Base-by-base conservation (phyloP, 2,113 vertebrate species). In the Mystacornis crossleyi region DNA sequence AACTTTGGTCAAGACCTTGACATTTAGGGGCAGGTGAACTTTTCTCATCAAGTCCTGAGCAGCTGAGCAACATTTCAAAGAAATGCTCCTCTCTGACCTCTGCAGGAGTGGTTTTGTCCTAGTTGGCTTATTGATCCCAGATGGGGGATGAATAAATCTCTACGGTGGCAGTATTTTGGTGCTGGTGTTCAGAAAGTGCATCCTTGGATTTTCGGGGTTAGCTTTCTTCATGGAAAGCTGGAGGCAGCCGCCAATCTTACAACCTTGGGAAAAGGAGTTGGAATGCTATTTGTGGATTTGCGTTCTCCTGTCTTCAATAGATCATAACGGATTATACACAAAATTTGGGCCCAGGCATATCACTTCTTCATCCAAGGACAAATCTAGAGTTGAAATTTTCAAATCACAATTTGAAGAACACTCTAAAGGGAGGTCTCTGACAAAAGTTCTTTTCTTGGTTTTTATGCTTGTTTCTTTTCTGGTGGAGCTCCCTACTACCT, bases 31-130 rank as follows among this genome's bases (percentile, higher is more conserved):
- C 47, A 88, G 23, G 10, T n/a, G n/a, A 85, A 65, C 24, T 42
- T 91, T 73, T 55, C 15, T 61, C 5, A 9, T 40, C 0, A 0
- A 58, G 18, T 38, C 34, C 42, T 8, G 15, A 48, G 47, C 33
- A 65, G 28, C 26, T 53, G 18, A 31, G 6, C 13, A 81, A 7
- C 9, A 34, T 28, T 55, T 54, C 26, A 61, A 18, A 84, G 38
- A 58, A 89, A 51, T 42, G 13, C 4, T 58, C 6, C 7, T 57
- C 43, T 66, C 48, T 85, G 53, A 21, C 17, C 10, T 62, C 34
- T 66, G 28, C 16, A 66, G 36, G 15, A 20, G 6, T 50, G 17
- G 3, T 34, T 73, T 81, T 50, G 33, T 57, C 9, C 23, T 33
- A 7, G 6, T 4, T 7, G 3, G 23, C 62, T 78, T 85, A 55